Conservation (phyloP, 2,888 invertebrate genomes). For the Protonemura montana region DNA sequence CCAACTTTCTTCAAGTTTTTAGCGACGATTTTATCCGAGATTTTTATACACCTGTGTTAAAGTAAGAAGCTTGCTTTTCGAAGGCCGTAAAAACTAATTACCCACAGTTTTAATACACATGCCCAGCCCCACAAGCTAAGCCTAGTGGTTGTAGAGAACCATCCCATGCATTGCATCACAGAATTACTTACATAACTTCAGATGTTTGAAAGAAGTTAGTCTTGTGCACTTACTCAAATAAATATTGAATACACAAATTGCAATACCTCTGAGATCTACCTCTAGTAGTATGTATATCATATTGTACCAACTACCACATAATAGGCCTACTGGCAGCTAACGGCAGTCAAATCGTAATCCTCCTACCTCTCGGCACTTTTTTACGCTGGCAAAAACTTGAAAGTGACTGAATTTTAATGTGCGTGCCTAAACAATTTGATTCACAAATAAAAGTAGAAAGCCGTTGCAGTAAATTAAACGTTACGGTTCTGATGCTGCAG, state of each 20-base stretch:
- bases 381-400: not conserved
- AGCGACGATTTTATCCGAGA: not conserved
- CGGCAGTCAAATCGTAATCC: not conserved
- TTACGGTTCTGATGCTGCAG: not conserved
- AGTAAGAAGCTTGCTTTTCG: not conserved
- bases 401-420: slow-evolving; percentile 12
- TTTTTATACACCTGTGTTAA: not conserved
- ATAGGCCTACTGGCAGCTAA: slow-evolving; percentile 4
- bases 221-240: not conserved
- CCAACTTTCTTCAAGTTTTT: not conserved
- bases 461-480: not conserved
- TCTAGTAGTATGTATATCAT: not conserved
- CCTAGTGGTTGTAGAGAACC: not conserved
- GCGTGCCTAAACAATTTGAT: not conserved
- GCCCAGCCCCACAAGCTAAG: not conserved
- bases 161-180: not conserved
- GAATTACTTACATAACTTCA: not conserved
- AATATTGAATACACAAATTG: not conserved
- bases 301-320: not conserved
- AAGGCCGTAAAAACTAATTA: not conserved
- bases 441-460: not conserved
- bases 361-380: slow-evolving; percentile 7
- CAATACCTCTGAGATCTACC: slow-evolving; percentile 5
- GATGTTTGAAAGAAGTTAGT: not conserved
- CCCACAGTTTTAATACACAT: not conserved